These are phyloP conservation scores for Tolypeutes matacus DNA, from an alignment of 2,797 vertebrate genomes.

Conservation along the genomic window DNA sequence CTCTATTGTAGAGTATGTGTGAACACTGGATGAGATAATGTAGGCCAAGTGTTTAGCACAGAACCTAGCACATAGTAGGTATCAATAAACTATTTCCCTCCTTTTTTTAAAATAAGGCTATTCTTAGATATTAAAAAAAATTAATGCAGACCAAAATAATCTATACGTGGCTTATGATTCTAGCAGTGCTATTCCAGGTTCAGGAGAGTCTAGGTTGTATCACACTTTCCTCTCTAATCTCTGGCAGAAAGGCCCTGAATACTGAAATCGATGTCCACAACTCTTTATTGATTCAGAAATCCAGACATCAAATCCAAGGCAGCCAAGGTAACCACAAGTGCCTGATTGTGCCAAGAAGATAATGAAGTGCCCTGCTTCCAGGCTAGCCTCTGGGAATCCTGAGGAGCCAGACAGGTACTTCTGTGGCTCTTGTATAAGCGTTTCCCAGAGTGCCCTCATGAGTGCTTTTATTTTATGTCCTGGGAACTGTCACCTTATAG, in stretches of 20 bases:
- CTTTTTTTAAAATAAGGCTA: neutral
- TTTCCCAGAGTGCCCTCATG: neutral
- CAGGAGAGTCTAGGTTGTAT: conserved; percentile 18
- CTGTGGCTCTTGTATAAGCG: neutral
- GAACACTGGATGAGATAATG: neutral
- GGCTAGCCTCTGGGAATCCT: conserved; percentile 22
- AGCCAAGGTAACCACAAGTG: conserved; percentile 59
- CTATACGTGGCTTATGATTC: neutral
- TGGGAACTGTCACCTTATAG: neutral
- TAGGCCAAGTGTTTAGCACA: neutral
- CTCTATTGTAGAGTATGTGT: neutral
- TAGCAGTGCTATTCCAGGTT: neutral
- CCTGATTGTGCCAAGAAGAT: conserved; percentile 60
- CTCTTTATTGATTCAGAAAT: conserved; percentile 80
- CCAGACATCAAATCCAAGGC: conserved; percentile 65
- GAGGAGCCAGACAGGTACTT: neutral
- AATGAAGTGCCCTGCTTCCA: conserved; percentile 67
- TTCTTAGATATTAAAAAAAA: neutral
- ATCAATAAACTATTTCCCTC: neutral
- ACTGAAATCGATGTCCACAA: conserved; percentile 62
- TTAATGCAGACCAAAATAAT: neutral
- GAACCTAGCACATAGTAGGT: neutral
- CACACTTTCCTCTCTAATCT: neutral
- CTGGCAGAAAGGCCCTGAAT: conserved; percentile 49
- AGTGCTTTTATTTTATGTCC: conserved; percentile 52